phyloP scores from a whole-genome alignment of 2,888 invertebrate genomes.

The Serripes groenlandicus region DNA sequence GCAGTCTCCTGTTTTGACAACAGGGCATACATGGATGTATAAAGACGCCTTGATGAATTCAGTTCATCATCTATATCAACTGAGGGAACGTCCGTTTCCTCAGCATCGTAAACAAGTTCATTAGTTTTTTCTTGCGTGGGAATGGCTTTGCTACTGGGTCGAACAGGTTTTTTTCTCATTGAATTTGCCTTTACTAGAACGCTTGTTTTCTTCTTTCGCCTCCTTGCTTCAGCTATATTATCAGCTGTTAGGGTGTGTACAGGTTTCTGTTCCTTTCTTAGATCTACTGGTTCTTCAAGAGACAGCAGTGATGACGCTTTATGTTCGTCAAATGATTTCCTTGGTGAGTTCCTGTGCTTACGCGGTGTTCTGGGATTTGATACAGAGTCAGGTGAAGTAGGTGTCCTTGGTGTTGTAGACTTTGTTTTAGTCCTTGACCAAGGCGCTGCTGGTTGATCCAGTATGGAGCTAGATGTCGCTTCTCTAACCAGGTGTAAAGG shows the following conservation, averaged over 20 bases:
- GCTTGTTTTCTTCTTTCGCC: constrained; percentile 8
- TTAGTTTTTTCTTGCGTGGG: neutral
- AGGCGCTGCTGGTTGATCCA: constrained; percentile 7
- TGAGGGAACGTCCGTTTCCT: constrained; percentile 1
- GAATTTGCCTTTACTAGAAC: neutral
- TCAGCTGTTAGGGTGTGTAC: no score
- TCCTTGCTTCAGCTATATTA: neutral
- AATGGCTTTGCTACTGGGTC: no score
- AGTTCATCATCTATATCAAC: constrained; percentile 12
- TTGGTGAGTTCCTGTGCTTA: neutral
- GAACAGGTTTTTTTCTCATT: neutral
- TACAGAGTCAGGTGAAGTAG: neutral
- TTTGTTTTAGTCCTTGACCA: neutral
- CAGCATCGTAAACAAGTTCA: neutral
- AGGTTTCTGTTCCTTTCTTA: neutral
- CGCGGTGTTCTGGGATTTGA: constrained; percentile 8
- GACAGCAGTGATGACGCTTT: neutral
- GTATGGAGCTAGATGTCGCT: neutral
- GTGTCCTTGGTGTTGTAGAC: constrained; percentile 1
- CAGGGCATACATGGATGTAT: neutral
- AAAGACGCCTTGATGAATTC: constrained; percentile 2
- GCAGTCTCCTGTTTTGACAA: constrained; percentile 1
- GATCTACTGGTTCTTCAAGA: neutral
- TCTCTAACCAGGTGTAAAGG: constrained; percentile 10
- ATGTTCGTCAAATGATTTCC: neutral